Evolutionary conservation across 2,797 vertebrate genomes (phyloP).

Genomic region (Rhabdophis nuchalis): DNA sequence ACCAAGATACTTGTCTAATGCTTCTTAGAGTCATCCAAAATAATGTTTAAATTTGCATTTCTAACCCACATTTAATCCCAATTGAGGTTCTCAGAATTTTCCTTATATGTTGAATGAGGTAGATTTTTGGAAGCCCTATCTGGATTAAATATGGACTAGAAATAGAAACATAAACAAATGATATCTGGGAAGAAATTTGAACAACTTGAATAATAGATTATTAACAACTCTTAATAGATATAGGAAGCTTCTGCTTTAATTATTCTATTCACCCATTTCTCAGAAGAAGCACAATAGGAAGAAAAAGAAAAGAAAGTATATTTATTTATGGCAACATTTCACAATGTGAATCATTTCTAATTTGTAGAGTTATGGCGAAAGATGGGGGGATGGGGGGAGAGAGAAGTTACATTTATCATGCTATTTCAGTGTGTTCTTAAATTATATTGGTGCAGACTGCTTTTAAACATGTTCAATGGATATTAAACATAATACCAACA

Average conservation of each 20-base stretch:
- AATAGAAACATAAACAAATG: background rate
- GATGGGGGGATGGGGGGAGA: no score
- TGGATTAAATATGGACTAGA: background rate
- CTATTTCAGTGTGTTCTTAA: conserved; percentile 32
- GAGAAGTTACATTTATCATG: background rate
- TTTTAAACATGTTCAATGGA: conserved; percentile 14
- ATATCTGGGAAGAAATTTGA: background rate
- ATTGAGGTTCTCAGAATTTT: background rate
- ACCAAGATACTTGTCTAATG: background rate
- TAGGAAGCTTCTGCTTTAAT: background rate
- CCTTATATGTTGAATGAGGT: background rate
- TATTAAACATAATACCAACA: conserved; percentile 27
- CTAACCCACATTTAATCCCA: background rate
- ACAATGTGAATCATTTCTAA: conserved; percentile 32
- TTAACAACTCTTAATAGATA: background rate
- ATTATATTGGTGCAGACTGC: conserved; percentile 35
- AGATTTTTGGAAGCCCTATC: background rate
- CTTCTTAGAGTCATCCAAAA: background rate
- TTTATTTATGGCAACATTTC: conserved; percentile 20
- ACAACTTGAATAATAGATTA: background rate
- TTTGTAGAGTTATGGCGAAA: background rate
- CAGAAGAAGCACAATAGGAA: background rate
- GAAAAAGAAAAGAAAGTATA: conserved; percentile 4
- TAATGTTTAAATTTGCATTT: background rate
- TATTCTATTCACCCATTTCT: conserved; percentile 13